Evolutionary conservation across 2,888 invertebrate species (phyloP).

Genomic region (Tryphoninae sp.): DNA sequence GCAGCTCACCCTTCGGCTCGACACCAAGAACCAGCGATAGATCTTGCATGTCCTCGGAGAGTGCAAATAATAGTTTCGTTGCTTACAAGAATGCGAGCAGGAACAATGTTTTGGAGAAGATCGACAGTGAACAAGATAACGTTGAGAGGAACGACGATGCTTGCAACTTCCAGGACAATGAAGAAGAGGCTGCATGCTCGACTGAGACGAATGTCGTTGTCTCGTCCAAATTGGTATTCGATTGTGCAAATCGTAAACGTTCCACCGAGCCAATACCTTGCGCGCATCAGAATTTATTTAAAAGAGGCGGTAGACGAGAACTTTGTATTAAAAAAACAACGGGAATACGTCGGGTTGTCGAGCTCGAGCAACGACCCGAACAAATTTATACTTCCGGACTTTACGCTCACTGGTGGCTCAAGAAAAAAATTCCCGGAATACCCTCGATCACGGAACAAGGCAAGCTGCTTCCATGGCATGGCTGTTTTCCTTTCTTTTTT

Average conservation of each 20-base stretch:
- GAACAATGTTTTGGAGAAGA: constrained; percentile 5
- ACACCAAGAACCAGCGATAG: constrained; percentile 86
- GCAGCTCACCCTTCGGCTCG: constrained; percentile 88
- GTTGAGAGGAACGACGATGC: constrained; percentile 31
- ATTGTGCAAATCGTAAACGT: constrained; percentile 60
- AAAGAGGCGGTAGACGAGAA: constrained; percentile 70
- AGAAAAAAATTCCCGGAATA: constrained; percentile 85
- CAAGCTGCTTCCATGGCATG: constrained; percentile 81
- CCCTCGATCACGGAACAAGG: constrained; percentile 76
- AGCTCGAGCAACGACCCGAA: constrained; percentile 77
- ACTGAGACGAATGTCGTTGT: not conserved
- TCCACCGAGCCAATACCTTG: constrained; percentile 74
- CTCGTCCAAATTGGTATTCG: constrained; percentile 51
- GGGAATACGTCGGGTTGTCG: constrained; percentile 63
- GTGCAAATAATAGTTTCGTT: constrained; percentile 60
- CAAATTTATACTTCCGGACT: constrained; percentile 90
- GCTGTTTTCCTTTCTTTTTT: constrained; percentile 75
- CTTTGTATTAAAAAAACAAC: constrained; percentile 75
- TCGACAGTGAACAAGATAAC: constrained; percentile 17
- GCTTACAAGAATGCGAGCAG: constrained; percentile 76
- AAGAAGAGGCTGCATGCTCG: constrained; percentile 24
- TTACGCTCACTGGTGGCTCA: constrained; percentile 97
- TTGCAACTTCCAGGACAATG: not conserved
- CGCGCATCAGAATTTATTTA: constrained; percentile 64
- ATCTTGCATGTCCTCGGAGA: constrained; percentile 83